Conservation (phyloP, 2,888 invertebrate species). For the Acanthosepion lycidas region DNA sequence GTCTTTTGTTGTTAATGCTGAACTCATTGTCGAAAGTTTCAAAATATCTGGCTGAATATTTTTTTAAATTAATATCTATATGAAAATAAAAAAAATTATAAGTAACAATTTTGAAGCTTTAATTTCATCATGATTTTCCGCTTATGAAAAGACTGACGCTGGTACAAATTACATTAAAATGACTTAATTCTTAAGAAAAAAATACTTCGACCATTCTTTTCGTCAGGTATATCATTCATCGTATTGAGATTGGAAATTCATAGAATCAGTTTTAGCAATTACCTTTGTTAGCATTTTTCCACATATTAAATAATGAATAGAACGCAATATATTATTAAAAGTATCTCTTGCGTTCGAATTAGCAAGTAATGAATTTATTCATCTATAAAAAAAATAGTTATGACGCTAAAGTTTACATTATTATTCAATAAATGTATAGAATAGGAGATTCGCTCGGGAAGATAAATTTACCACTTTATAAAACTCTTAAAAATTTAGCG, state of each 20-base stretch:
- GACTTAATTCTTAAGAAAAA: too few relatives aligned
- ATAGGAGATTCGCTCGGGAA: neutral
- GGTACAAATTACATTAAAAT: neutral
- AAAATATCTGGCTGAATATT: too few relatives aligned
- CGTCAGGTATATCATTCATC: neutral
- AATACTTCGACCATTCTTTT: too few relatives aligned
- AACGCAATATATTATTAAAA: neutral
- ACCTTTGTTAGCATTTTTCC: neutral
- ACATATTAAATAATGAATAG: neutral
- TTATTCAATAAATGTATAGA: neutral
- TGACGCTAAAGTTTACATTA: neutral
- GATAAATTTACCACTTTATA: neutral
- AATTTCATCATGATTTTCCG: neutral
- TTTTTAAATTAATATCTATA: too few relatives aligned
- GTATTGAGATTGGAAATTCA: neutral
- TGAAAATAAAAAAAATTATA: neutral
- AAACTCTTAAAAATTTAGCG: neutral
- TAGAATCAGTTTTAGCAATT: neutral
- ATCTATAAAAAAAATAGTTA: neutral
- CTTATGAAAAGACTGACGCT: neutral
- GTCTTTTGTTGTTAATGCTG: too few relatives aligned
- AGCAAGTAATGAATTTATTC: neutral
- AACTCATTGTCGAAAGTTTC: too few relatives aligned
- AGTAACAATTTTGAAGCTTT: neutral
- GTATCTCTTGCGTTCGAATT: neutral